Evolutionary conservation across 2,888 invertebrate species (phyloP), one percentile per base, ranked within the genome.

Genomic region (Lasioglossum lativentre): DNA sequence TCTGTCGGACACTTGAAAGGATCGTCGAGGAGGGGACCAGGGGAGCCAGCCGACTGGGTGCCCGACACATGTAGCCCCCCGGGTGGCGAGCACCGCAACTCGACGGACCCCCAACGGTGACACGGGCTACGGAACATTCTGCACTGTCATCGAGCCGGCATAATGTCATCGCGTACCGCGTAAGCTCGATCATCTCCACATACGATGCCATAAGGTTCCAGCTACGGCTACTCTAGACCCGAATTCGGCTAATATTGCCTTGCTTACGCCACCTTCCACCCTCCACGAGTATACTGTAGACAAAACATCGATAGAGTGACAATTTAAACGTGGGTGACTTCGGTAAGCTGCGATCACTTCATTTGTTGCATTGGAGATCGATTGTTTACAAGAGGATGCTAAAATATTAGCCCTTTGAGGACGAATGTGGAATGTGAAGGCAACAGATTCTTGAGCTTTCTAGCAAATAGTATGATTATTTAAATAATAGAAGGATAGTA

Each of bases 51-150:
- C 83, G 79, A 38, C 79, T 89, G 92, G 92, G 92, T 90, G 91
- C 89, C 91, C 91, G 92, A 94, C 94, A 94, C 93, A 94, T 93
- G 93, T 93, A 93, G 89, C 87, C 92, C 92, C 92, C 91, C 91
- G 89, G 93, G 93, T 93, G 93, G 93, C 88, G 91, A 77, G 85
- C 86, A 81, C 89, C 90, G 92, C 91, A 88, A 90, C 88, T 90
- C 87, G 27, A 81, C 56, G 87, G 93, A 93, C 93, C 93, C 93
- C 93, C 93, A 92, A 93, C 90, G 90, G 93, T 89, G 93, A 84
- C 90, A 86, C 90, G 88, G 87, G 91, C 92, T 88, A 88, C 89
- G 90, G 81, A 80, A 90, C 92, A 94, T 94, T 94, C 93, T 93
- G 94, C 94, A 90, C 78, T 83, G 94, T 94, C 94, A 94, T 94